Conservation (phyloP, 2,113 vertebrate species). For the Saguinus midas region DNA sequence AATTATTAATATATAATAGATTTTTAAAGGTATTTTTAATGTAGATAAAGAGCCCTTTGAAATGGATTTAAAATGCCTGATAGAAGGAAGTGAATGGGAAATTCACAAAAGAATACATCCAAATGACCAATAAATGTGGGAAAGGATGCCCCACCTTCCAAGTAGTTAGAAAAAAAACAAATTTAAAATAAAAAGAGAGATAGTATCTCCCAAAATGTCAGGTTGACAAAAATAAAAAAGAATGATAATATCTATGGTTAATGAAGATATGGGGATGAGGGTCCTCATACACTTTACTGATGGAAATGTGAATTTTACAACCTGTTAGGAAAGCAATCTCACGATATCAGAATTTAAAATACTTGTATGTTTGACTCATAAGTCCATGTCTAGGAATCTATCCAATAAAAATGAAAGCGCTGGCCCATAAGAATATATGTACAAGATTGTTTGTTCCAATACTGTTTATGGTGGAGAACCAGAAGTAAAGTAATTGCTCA, state of each 20-base stretch:
- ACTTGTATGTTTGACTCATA: not conserved
- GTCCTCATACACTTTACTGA: not conserved
- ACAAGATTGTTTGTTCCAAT: not conserved
- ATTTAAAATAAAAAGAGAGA: not conserved
- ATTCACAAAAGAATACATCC: not conserved
- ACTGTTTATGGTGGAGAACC: not conserved
- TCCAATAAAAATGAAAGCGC: not conserved
- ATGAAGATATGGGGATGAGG: not conserved
- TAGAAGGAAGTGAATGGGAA: not conserved
- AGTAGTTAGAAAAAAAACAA: not conserved
- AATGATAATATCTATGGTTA: not conserved
- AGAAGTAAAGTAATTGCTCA: not conserved
- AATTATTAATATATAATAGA: not conserved
- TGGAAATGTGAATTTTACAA: not conserved
- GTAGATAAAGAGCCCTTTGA: not conserved
- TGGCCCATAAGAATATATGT: not conserved
- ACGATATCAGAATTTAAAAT: not conserved
- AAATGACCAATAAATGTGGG: not conserved
- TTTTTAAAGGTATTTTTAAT: constrained; percentile 14
- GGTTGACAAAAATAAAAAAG: not conserved
- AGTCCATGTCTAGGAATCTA: not conserved
- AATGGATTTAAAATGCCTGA: not conserved
- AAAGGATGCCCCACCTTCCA: not conserved
- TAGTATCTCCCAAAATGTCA: not conserved
- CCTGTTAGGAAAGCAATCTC: not conserved